Conservation (phyloP, 23 tunicate genomes). For the Ascidia mentula region DNA sequence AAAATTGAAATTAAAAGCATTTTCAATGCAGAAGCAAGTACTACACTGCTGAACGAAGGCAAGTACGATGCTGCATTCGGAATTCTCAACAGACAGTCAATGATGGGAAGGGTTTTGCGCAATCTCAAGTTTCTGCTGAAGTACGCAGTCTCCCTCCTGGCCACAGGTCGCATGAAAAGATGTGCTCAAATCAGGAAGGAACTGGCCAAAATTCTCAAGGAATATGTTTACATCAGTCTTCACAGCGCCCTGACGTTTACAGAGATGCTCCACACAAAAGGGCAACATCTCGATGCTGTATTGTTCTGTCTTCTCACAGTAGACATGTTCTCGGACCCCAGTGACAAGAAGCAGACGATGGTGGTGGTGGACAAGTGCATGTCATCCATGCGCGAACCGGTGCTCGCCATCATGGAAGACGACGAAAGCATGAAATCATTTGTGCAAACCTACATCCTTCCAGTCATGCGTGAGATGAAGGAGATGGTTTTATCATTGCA, state of each 20-base stretch:
- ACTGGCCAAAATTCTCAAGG: background rate
- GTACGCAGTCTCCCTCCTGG: background rate
- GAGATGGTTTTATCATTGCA: background rate
- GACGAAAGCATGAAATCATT: background rate
- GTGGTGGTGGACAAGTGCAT: background rate
- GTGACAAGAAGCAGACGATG: background rate
- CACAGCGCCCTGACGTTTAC: background rate
- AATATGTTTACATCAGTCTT: background rate
- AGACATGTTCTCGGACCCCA: background rate
- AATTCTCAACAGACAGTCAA: background rate
- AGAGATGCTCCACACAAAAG: background rate
- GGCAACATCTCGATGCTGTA: background rate
- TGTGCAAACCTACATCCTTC: background rate
- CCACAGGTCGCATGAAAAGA: background rate
- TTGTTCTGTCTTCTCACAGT: background rate
- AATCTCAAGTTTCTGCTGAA: background rate
- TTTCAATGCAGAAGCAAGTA: background rate
- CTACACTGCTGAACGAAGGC: background rate
- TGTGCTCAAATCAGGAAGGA: background rate
- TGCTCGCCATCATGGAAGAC: background rate
- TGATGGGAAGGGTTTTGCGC: background rate
- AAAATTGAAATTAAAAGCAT: too few species aligned
- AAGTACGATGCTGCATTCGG: background rate
- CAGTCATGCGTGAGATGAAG: background rate
- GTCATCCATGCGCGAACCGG: conserved; percentile 1